Evolutionary conservation across 2,797 vertebrate species (phyloP).

Genomic region (Onychomys leucogaster): DNA sequence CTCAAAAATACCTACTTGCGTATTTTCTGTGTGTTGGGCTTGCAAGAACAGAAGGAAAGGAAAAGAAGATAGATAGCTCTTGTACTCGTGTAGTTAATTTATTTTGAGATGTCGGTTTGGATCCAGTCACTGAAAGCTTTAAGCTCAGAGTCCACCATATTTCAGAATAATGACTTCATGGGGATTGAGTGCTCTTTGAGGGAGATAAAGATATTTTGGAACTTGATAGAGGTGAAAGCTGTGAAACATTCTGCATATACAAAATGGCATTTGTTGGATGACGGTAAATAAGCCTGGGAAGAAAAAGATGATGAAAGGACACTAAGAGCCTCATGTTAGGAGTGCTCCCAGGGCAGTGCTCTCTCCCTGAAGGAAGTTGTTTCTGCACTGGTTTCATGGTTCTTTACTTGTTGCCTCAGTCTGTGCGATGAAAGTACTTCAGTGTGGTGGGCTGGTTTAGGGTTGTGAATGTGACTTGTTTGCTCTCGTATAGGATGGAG

Average conservation of each 20-base stretch:
- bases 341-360: not conserved
- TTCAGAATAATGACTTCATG: not conserved
- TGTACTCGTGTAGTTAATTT: not conserved
- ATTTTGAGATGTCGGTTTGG: slow-evolving; percentile 8
- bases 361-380: not conserved
- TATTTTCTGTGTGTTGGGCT: not conserved
- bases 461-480: not conserved
- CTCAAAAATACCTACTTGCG: not conserved
- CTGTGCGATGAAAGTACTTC: not conserved
- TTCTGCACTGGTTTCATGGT: not conserved
- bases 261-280: not conserved
- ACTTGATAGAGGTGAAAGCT: not conserved
- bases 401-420: not conserved
- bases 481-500: not conserved
- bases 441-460: not conserved
- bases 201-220: not conserved
- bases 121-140: not conserved
- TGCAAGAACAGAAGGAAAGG: not conserved
- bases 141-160: not conserved
- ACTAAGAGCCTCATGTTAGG: not conserved
- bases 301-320: not conserved
- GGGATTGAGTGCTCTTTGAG: not conserved
- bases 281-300: not conserved
- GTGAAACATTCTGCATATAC: not conserved
- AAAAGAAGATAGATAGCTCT: not conserved